Base-by-base conservation (phyloP, 2,888 invertebrate genomes). In the Pammene aurita region DNA sequence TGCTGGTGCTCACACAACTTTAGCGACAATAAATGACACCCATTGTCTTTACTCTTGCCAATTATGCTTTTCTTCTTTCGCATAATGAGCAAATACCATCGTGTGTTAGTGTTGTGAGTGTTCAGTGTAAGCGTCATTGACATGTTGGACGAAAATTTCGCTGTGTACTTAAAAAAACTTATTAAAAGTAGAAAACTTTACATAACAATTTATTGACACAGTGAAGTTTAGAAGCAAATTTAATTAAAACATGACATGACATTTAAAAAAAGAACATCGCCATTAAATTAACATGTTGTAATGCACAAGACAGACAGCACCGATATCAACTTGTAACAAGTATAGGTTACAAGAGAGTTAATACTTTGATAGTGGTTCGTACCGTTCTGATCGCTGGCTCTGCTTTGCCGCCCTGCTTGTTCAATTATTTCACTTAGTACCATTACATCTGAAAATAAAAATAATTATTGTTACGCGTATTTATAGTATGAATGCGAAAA, bases 361-460 rank as follows among this genome's bases (percentile, higher is more conserved):
- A 46, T 52, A 58, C 44, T 55, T 66, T 41, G 55, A 48, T 70
- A 72, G 71, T 71, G 64, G 72, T 76, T 88, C 94, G 94, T 96
- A 97, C 97, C 97, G 95, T 96, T 96, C 88, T 96, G 96, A 75
- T 97, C 97, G 84, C 96, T 96, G 71, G 96, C 95, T 84, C 96
- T 94, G 92, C 97, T 97, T 84, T 97, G 97, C 85, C 96, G 94
- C 77, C 97, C 96, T 71, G 98, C 98, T 94, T 98, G 98, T 87
- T 98, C 98, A 80, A 98, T 97, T 82, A 99, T 98, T 88, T 98
- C 98, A 87, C 98, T 98, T 81, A 98, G 93, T 79, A 98, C 98
- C 97, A 98, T 97, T 73, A 98, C 98, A 94, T 99, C 98, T 98
- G 93, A 65, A 94, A 89, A 73, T 65, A 18, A 35, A 62, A 63